Conservation (phyloP, 2,888 invertebrate species). For the Drosophila neoperkinsi region DNA sequence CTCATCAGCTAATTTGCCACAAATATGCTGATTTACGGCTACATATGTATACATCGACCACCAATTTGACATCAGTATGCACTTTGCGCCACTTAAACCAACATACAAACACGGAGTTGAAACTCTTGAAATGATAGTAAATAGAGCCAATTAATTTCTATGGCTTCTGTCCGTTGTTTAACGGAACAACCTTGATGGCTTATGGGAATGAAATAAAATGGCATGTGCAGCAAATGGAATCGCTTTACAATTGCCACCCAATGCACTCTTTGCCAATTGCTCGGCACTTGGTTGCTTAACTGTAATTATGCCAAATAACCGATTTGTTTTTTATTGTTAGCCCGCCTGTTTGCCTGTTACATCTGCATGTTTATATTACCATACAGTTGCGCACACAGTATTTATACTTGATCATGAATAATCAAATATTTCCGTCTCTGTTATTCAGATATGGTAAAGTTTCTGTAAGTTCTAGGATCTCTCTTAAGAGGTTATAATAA, state of each 20-base stretch:
- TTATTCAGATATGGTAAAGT: not conserved
- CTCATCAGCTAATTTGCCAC: slow-evolving; percentile 63
- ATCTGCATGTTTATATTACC: not conserved
- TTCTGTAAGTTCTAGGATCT: not conserved
- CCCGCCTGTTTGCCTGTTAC: not conserved
- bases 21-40: slow-evolving; percentile 58
- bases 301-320: slow-evolving; percentile 53
- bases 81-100: slow-evolving; percentile 60
- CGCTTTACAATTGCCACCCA: slow-evolving; percentile 39
- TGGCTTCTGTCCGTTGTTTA: slow-evolving; percentile 42
- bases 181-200: slow-evolving; percentile 36
- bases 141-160: slow-evolving; percentile 67
- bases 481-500: not conserved
- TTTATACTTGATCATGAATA: not conserved
- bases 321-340: slow-evolving; percentile 49
- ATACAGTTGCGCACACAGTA: not conserved
- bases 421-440: not conserved
- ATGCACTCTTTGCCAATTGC: slow-evolving; percentile 31
- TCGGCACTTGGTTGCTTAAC: slow-evolving; percentile 23
- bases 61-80: slow-evolving; percentile 67
- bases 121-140: slow-evolving; percentile 52
- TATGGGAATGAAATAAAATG: slow-evolving; percentile 51
- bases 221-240: slow-evolving; percentile 40
- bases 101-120: slow-evolving; percentile 11
- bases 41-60: slow-evolving; percentile 37